Evolutionary conservation across 2,888 invertebrate species (phyloP), one percentile per base, ranked within the genome.

Genomic region (Eupeodes latifasciatus): DNA sequence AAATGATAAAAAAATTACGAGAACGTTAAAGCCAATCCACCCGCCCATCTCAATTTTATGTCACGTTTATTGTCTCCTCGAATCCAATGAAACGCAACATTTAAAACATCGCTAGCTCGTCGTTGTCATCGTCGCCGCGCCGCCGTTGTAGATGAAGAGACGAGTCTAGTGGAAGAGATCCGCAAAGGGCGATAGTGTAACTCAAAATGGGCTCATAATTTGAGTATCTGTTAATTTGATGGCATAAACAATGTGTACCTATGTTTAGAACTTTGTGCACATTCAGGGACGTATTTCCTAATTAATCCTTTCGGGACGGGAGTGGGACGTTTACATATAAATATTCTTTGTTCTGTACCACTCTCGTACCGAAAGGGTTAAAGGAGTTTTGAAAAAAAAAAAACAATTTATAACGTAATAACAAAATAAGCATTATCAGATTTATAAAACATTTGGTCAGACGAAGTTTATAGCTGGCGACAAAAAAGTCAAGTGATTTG

Each of bases 161-260:
- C 51, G 9, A 80, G 69, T 53, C 79, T 53, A 19, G 59, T 62
- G 72, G 67, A 80, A 59, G 87, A 80, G 79, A 84, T 83, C 80
- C 61, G 62, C 78, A 74, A 81, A 80, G 76, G 80, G 74, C 84
- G 81, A 81, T 76, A 81, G 57, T 72, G 76, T 80, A 53, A 44
- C 82, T 77, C 57, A 47, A 77, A 87, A 84, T 87, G 80, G 72
- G 49, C 66, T 80, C 80, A 87, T 77, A 87, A 81, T 84, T 87
- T 62, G 76, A 87, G 87, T 84, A 87, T 87, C 87, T 84, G 67
- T 78, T 77, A 78, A 81, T 82, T 82, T 61, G 55, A 81, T 61
- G 55, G 67, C 14, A 36, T 59, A 47, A 10, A 47, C 47, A 40
- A 40, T 5, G 4, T 5, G 9, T 40, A 40, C 40, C 9, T 59